Evolutionary conservation across 2,888 invertebrate species (phyloP).

Genomic region (Drosophila meridiana): DNA sequence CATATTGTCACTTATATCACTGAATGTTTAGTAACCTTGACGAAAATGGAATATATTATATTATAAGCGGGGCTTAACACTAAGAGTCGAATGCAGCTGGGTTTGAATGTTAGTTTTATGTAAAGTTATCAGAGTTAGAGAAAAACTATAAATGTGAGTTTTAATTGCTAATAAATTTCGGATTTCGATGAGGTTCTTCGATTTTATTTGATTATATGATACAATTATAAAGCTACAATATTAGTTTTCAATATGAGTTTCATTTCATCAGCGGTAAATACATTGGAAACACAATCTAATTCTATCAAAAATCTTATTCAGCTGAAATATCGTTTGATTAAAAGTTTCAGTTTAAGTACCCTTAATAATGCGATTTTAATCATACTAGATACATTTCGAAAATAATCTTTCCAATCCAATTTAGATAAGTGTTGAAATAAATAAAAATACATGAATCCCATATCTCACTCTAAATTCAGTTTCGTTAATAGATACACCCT

Average conservation of each 20-base stretch:
- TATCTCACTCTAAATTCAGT: no score
- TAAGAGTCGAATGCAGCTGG: not conserved
- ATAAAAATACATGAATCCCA: no score
- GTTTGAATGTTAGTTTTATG: not conserved
- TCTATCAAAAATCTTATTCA: not conserved
- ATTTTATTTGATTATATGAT: no score
- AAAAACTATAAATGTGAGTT: no score
- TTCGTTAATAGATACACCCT: no score
- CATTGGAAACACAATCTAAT: not conserved
- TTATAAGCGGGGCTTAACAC: conserved; percentile 12
- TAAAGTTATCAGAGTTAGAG: not conserved
- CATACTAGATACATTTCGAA: not conserved
- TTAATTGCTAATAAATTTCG: no score
- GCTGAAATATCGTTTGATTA: not conserved
- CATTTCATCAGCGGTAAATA: no score
- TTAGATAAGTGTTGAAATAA: no score
- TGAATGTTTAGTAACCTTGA: conserved; percentile 1
- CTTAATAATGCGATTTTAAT: not conserved
- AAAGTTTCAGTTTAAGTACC: not conserved
- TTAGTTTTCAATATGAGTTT: no score
- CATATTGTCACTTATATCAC: conserved; percentile 4
- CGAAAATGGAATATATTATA: not conserved
- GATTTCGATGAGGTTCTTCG: no score
- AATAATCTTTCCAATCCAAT: not conserved
- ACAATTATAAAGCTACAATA: no score